Base-by-base conservation (phyloP, 2,888 invertebrate genomes). In the Stenichneumon culpator region DNA sequence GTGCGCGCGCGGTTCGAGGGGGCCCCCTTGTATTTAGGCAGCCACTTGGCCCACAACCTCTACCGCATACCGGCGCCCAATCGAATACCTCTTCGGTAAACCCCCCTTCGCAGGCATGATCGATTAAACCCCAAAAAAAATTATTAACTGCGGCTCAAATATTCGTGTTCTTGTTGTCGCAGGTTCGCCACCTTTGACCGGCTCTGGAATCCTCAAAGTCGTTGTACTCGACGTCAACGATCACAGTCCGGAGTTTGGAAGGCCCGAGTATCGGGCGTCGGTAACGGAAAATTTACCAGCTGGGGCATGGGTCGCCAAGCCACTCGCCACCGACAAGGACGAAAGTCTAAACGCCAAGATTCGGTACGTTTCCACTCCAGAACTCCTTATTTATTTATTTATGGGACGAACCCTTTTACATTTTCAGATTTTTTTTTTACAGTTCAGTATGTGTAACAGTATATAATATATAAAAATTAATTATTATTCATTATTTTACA, bases 181-280 rank as follows among this genome's bases (percentile, higher is more conserved):
- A 98, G 99, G 98, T 80, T 97, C 97, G 25, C 98, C 99, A 22
- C 97, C 98, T 2, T 95, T 99, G 80, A 98, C 98, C 2, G 99
- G 99, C 70, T 97, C 98, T 4, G 99, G 99, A 54, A 97, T 97
- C 70, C 97, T 99, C 1, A 96, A 96, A 91, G 97, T 99, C 82
- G 95, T 97, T 77, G 98, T 99, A 11, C 97, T 98, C 94, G 99
- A 99, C 94, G 97, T 98, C 81, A 99, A 99, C 94, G 99, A 99
- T 93, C 98, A 99, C 93, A 96, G 97, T 88, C 99, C 99, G 0
- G 96, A 97, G 90, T 99, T 99, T 93, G 97, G 96, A 90, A 95
- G 97, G 77, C 97, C 97, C 92, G 96, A 96, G 79, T 98, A 98
- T 93, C 96, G 96, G 88, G 97, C 97, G 0, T 95, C 94, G 70